Conservation (phyloP, 1,140 invertebrate genomes). For the Nasonia vitripennis region DNA sequence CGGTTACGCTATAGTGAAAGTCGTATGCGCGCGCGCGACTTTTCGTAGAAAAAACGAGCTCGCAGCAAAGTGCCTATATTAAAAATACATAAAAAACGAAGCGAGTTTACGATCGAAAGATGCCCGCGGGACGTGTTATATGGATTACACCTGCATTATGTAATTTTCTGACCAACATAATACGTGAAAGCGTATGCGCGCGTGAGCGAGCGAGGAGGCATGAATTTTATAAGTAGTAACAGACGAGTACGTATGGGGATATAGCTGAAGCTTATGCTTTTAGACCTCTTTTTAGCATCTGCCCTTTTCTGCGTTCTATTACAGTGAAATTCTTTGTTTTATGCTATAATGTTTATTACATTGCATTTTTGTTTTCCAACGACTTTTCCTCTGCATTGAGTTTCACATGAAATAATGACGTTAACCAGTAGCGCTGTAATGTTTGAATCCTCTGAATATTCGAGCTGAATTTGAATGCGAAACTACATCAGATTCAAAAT, state of each 20-base stretch:
- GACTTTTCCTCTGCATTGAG: too few species aligned
- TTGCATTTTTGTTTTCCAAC: too few species aligned
- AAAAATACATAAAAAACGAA: slow-evolving; percentile 34
- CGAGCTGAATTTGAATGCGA: slow-evolving; percentile 21
- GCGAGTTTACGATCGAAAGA: slow-evolving; percentile 35
- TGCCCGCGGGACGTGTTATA: background rate
- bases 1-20: slow-evolving; percentile 41
- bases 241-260: background rate
- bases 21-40: slow-evolving; percentile 9
- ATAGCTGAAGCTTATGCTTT: background rate
- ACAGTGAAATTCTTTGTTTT: too few species aligned
- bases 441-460: slow-evolving; percentile 24
- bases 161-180: slow-evolving; percentile 28
- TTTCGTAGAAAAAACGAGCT: slow-evolving; percentile 26
- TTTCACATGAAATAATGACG: background rate
- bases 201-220: background rate
- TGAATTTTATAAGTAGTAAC: background rate
- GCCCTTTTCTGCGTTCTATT: too few species aligned
- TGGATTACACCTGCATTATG: slow-evolving; percentile 34
- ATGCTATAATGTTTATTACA: too few species aligned
- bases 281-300: background rate
- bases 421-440: background rate
- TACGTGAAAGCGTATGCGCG: background rate
- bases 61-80: slow-evolving; percentile 32
- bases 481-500: background rate